Evolutionary conservation across 64 coral and sea anemone genomes (phyloP).

Genomic region (Pachyseris speciosa): DNA sequence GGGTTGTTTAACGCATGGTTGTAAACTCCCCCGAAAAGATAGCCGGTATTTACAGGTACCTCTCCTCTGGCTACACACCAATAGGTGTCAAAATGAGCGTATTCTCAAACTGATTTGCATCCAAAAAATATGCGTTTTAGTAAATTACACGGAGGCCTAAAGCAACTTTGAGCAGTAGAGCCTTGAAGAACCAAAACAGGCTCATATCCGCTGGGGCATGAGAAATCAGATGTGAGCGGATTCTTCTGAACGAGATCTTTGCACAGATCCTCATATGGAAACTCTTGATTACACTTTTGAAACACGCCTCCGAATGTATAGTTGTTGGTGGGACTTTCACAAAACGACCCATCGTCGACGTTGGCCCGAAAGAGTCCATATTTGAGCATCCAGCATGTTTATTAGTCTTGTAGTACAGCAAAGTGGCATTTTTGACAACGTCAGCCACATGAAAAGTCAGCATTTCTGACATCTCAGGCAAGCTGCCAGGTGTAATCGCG

Average conservation of each 20-base stretch:
- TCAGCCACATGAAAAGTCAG: conserved; percentile 43
- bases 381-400: conserved; percentile 81
- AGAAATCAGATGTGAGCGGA: conserved; percentile 67
- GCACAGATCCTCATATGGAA: conserved; percentile 66
- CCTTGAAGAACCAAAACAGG: conserved; percentile 84
- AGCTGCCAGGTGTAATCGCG: conserved; percentile 55
- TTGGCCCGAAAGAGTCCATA: conserved; percentile 86
- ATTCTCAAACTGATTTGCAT: conserved; percentile 72
- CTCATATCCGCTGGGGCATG: conserved; percentile 80
- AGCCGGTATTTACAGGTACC: conserved; percentile 65
- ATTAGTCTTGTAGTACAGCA: conserved; percentile 85
- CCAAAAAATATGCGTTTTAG: too few species aligned
- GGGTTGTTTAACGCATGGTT: conserved; percentile 60
- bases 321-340: conserved; percentile 75
- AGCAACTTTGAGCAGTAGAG: conserved; percentile 48
- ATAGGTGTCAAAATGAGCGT: conserved; percentile 50
- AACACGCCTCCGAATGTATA: conserved; percentile 95
- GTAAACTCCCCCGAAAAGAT: conserved; percentile 94
- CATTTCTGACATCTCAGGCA: conserved; percentile 77
- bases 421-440: conserved; percentile 75
- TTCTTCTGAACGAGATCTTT: conserved; percentile 73
- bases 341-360: conserved; percentile 91
- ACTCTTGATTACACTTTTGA: conserved; percentile 76
- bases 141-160: too few species aligned
- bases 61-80: conserved; percentile 84